phyloP scores from a whole-genome alignment of 2,888 invertebrate species.

The Augiades crinisus region DNA sequence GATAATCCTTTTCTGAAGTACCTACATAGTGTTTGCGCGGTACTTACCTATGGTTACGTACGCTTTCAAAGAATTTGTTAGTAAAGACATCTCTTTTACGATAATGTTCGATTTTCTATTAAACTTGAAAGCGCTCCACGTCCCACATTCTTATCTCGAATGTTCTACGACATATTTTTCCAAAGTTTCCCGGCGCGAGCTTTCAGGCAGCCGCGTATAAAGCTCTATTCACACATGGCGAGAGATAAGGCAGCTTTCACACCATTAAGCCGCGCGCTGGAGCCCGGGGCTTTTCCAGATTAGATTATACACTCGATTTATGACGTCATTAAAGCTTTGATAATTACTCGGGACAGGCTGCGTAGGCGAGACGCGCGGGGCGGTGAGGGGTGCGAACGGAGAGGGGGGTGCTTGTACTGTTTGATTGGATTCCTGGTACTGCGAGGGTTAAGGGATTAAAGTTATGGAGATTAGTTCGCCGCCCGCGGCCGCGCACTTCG shows the following conservation, averaged over 20 bases:
- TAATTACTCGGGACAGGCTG: conserved; percentile 83
- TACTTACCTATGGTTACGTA: conserved; percentile 43
- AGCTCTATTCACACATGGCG: conserved; percentile 81
- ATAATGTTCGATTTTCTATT: conserved; percentile 82
- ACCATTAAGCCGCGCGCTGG: conserved; percentile 80
- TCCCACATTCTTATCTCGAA: conserved; percentile 80
- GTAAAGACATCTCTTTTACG: conserved; percentile 79
- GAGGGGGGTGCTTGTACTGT: conserved; percentile 73
- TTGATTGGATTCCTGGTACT: conserved; percentile 81
- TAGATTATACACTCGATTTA: conserved; percentile 83
- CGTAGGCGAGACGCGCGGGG: conserved; percentile 68
- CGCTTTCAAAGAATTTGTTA: conserved; percentile 75
- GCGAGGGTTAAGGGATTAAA: conserved; percentile 80
- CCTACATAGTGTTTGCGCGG: conserved; percentile 35
- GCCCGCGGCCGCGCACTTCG: conserved; percentile 75
- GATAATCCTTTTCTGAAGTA: conserved; percentile 34
- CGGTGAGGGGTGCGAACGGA: conserved; percentile 45
- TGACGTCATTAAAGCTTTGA: conserved; percentile 82
- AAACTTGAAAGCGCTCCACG: conserved; percentile 79
- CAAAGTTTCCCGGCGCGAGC: conserved; percentile 80
- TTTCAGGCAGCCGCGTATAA: conserved; percentile 79
- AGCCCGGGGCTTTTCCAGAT: conserved; percentile 82
- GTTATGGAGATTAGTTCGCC: conserved; percentile 81
- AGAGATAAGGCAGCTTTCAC: conserved; percentile 82
- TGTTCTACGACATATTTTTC: conserved; percentile 81